These are phyloP conservation scores for Capitella teleta DNA, from an alignment of 1,140 invertebrate species.

Conservation along the genomic window DNA sequence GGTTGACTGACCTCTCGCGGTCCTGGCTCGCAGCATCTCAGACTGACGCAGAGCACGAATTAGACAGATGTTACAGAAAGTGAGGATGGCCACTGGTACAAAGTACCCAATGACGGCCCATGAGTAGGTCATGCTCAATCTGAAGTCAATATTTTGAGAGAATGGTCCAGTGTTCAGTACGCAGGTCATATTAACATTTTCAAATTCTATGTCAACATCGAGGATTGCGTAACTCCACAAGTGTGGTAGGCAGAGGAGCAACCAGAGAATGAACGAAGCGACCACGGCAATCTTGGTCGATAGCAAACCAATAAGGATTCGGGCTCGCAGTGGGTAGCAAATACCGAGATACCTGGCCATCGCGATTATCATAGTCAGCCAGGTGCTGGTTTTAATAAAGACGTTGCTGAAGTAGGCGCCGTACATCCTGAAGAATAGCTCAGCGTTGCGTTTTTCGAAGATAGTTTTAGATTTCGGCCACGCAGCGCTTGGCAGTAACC, in stretches of 20 bases:
- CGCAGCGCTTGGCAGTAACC: neutral
- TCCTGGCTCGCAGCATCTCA: conserved; percentile 18
- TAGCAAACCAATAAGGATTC: conserved; percentile 1
- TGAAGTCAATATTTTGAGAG: conserved; percentile 7
- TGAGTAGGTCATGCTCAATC: conserved; percentile 22
- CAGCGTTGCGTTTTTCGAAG: neutral
- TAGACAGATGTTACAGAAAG: conserved; percentile 32
- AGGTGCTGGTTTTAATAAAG: conserved; percentile 12
- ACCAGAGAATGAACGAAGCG: conserved; percentile 24
- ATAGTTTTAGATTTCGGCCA: neutral
- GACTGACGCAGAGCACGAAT: conserved; percentile 31
- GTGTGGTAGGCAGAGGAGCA: conserved; percentile 29
- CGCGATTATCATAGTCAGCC: conserved; percentile 12
- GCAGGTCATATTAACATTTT: neutral
- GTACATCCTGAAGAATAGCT: conserved; percentile 6
- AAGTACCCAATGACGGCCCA: conserved; percentile 35
- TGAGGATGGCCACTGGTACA: conserved; percentile 18
- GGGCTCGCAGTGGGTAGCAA: conserved; percentile 10
- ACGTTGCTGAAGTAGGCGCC: conserved; percentile 8
- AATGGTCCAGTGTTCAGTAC: conserved; percentile 6
- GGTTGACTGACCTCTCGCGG: neutral
- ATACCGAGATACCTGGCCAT: conserved; percentile 8
- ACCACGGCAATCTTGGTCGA: conserved; percentile 17
- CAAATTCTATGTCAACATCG: conserved; percentile 8
- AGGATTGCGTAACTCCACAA: conserved; percentile 26